Percentiles rank a stretch among this genome's conserved stretches.
Evolutionary conservation across 1,140 invertebrate species (phyloP).

Genomic region (Aethina tumida): DNA sequence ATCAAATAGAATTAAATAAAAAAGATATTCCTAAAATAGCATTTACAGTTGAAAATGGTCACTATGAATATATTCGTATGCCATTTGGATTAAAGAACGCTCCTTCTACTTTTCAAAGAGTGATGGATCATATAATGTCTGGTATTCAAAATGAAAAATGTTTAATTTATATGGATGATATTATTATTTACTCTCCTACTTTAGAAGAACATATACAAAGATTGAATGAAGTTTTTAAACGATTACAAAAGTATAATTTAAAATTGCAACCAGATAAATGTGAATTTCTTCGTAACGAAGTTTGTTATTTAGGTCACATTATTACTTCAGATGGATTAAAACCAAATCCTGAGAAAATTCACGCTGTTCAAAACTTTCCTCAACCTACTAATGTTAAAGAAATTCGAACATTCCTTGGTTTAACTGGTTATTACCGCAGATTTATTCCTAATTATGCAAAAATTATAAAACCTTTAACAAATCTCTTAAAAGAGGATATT

Average conservation of each 20-base stretch:
- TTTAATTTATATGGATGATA: slow-evolving; percentile 14
- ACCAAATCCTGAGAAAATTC: slow-evolving; percentile 36
- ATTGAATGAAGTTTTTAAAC: slow-evolving; percentile 28
- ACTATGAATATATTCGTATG: no score
- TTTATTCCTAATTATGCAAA: slow-evolving; percentile 16
- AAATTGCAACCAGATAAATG: slow-evolving; percentile 37
- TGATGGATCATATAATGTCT: slow-evolving; percentile 26
- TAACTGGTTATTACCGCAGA: slow-evolving; percentile 23
- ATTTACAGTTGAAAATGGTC: no score
- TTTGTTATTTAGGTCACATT: slow-evolving; percentile 30
- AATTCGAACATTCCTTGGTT: slow-evolving; percentile 36
- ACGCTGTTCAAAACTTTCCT: slow-evolving; percentile 32
- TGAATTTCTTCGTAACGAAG: slow-evolving; percentile 30
- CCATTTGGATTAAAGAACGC: no score
- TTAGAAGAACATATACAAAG: slow-evolving; percentile 23
- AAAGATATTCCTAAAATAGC: no score
- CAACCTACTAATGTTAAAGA: slow-evolving; percentile 27
- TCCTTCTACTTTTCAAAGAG: slow-evolving; percentile 21
- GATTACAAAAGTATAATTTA: slow-evolving; percentile 26
- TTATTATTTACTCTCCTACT: slow-evolving; percentile 14
- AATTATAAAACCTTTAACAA: slow-evolving; percentile 16
- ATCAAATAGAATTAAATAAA: no score
- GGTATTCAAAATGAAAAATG: slow-evolving; percentile 16
- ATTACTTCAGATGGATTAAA: slow-evolving; percentile 32
- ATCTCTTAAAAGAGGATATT: slow-evolving; percentile 15